Base-by-base conservation (phyloP, 2,113 vertebrate species). In the Crotalus horridus region DNA sequence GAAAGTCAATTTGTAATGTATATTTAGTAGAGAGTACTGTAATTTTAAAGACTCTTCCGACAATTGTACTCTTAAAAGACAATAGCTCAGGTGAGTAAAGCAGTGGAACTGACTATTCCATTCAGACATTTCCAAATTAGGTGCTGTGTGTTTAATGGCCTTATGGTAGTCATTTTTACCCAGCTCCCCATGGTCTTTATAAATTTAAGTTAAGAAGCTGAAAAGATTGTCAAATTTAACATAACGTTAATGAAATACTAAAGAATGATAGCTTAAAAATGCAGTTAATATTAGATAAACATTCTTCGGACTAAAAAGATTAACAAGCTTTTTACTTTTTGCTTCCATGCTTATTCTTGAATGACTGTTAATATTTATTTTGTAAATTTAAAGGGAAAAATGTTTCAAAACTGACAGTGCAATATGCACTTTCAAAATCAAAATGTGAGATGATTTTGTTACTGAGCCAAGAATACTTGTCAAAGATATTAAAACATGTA, bases 81-180 rank as follows among this genome's bases (percentile, higher is more conserved):
- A 96, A 95, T 96, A 95, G 94, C 96, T 96, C 96, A 96, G 97
- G 96, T 97, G 95, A 95, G 92, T 93, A 85, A 91, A 93, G 94
- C 20, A 94, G 94, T 92, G 15, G 90, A 88, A 89, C 86, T 94
- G 94, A 93, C 89, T 95, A 96, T 94, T 92, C 94, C 81, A 64
- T 93, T 96, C 89, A 94, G 94, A 21, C 55, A 26, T 89, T 26
- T 91, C 90, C 88, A 94, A 85, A 85, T 92, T 94, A 89, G 94
- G 39, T 91, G 85, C 54, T 92, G 94, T 93, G 56, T 43, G 20
- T 81, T 81, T 89, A 96, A 92, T 95, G 88, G 95, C 95, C 94
- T 96, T 97, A 95, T 3, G 92, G 91, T 95, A 96, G 94, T 96
- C 29, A 90, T 48, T 95, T 51, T 95, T 69, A 94, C 92, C 85